Base-by-base conservation (phyloP, 2,113 vertebrate genomes). In the rabbit (Oryctolagus cuniculus) region DNA sequence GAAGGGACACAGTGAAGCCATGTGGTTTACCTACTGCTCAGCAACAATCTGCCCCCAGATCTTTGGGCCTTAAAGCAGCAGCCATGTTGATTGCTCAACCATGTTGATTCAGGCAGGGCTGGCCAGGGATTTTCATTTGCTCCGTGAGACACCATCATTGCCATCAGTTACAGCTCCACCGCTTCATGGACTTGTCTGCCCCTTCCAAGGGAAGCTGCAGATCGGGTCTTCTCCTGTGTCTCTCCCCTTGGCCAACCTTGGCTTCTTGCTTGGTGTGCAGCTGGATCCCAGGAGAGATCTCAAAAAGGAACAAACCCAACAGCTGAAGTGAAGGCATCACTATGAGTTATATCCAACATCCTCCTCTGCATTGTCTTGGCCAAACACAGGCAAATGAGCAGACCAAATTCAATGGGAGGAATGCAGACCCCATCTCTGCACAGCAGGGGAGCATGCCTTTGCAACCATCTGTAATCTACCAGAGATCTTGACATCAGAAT, bases 341-440 rank as follows among this genome's bases (percentile, higher is more conserved):
- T 9, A 12, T 3, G 25, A 1, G 17, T 19, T 13, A 15, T 12
- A 13, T 5, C 1, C 13, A 1, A 9, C 7, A 15, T 53, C 34
- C 55, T 13, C 58, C 22, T 10, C 15, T 12, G 21, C 4, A 1
- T 5, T 10, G 49, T 44, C 38, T 7, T 1, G 1, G 25, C 38
- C 74, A 53, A 29, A 55, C 31, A 36, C 58, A 84, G 29, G 49
- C 77, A 64, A 72, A 63, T 36, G 53, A 1, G 38, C 49, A 38
- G 55, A 2, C 13, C 29, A 72, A 6, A 27, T 34, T 12, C 75
- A 64, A n/a, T 22, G 11, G 25, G 2, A 38, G 15, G 11, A 12
- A 34, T 36, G 55, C 11, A 73, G 29, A 55, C 8, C 3, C 19
- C 5, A 0, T 19, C 17, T 91, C 31, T n/a, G 19, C 3, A 19